Base-by-base conservation (phyloP, 2,113 vertebrate species). In the Poecilia latipinna region DNA sequence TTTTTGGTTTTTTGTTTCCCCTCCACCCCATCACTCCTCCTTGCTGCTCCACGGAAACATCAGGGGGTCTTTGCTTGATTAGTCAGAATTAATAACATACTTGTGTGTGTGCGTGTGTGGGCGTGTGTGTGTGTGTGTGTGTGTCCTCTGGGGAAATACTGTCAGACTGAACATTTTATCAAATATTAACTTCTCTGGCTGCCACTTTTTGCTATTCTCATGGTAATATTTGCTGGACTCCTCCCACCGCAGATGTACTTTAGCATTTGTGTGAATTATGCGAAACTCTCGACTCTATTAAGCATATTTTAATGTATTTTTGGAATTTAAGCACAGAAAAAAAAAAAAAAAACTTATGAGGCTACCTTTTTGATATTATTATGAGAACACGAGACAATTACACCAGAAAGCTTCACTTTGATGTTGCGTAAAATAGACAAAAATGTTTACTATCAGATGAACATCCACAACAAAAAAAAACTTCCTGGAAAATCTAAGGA, bases 11-110 rank as follows among this genome's bases (percentile, higher is more conserved):
- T 77, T 66, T 71, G 66, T 83, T 64, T 37, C 78, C 67, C 68
- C 72, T n/a, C 37, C 3, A 29, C 84, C 75, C 24, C 1, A 75
- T 31, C 1, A 75, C 79, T 89, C 87, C 84, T 89, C 75, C 61
- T 76, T 82, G 88, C 82, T 85, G 78, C 76, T 87, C 83, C 79
- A 88, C 78, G 82, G 66, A 81, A 90, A 85, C 91, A 82, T 88
- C 85, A 75, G 90, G 92, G 87, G 92, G 91, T 90, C 89, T 85
- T 82, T 33, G 89, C 91, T 94, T 94, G 93, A 94, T 94, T 93
- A 93, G 91, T 91, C 89, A 89, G 92, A 91, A 94, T 94, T 93
- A 94, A 93, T 88, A 90, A 90, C 83, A 91, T 80, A 78, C 88
- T 84, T 65, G 70, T 26, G 26, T 74, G 75, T 84, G 70, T 70